Conservation (phyloP, 2,888 invertebrate species). For the Helicoverpa assulta region DNA sequence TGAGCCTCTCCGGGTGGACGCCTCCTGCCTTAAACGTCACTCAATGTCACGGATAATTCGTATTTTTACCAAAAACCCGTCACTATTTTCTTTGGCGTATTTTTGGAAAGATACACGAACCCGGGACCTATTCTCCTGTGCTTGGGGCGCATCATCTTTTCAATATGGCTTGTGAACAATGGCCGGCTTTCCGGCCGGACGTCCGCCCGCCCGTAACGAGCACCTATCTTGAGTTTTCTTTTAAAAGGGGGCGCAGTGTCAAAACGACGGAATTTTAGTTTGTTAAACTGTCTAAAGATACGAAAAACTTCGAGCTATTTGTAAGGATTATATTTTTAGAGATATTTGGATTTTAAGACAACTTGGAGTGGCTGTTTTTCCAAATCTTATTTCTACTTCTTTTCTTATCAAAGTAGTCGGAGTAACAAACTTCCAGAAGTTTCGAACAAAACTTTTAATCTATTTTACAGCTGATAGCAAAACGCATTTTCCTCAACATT, state of each 20-base stretch:
- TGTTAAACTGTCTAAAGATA: conserved; percentile 23
- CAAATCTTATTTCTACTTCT: neutral
- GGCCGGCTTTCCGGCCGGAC: conserved; percentile 80
- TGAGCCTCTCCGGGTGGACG: conserved; percentile 25
- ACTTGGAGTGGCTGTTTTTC: too few relatives aligned
- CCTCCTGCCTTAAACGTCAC: conserved; percentile 45
- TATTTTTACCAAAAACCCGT: conserved; percentile 64
- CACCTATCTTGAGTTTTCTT: conserved; percentile 77
- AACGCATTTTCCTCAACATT: conserved; percentile 35
- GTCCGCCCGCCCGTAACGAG: conserved; percentile 83
- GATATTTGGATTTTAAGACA: neutral
- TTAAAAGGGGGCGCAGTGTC: conserved; percentile 61
- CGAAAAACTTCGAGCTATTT: conserved; percentile 4
- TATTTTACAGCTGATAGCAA: conserved; percentile 34
- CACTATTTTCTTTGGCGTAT: conserved; percentile 71
- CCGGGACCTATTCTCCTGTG: conserved; percentile 77
- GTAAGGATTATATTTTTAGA: neutral
- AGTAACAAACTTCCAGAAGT: conserved; percentile 23
- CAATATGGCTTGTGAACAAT: conserved; percentile 86
- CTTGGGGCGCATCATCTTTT: conserved; percentile 84
- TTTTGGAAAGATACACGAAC: conserved; percentile 63
- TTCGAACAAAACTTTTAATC: conserved; percentile 35
- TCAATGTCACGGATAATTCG: conserved; percentile 58
- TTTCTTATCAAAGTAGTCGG: conserved; percentile 19
- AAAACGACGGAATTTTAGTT: conserved; percentile 53